Conservation (phyloP, 2,888 invertebrate genomes). For the Dorcus parallelipipedus region DNA sequence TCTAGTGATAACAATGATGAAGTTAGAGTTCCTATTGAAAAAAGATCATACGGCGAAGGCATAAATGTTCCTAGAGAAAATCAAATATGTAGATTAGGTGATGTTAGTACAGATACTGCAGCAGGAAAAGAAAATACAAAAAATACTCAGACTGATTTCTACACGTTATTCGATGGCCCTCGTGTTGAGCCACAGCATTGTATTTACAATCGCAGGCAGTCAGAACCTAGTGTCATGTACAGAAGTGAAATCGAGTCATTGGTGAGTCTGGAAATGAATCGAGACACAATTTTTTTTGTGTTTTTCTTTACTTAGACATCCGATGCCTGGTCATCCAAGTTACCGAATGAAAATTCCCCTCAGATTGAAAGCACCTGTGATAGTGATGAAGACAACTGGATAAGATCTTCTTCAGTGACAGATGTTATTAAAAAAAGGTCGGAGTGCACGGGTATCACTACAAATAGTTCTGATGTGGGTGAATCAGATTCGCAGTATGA, state of each 20-base stretch:
- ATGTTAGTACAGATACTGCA: too few relatives aligned
- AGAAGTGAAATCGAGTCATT: constrained; percentile 9
- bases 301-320: too few relatives aligned
- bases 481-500: constrained; percentile 18
- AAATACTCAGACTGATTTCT: neutral
- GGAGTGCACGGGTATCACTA: constrained; percentile 13
- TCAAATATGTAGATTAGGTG: too few relatives aligned
- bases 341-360: neutral
- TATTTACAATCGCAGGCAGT: constrained; percentile 6
- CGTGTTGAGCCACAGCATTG: neutral
- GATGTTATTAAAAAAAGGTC: constrained; percentile 12
- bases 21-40: constrained; percentile 4
- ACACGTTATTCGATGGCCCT: neutral
- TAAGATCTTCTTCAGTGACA: constrained; percentile 3
- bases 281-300: neutral
- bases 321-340: too few relatives aligned
- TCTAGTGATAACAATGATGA: constrained; percentile 38
- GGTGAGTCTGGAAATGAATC: constrained; percentile 1
- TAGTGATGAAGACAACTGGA: constrained; percentile 10
- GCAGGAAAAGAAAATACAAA: neutral
- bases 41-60: neutral
- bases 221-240: constrained; percentile 12
- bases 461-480: constrained; percentile 14
- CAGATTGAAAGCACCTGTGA: constrained; percentile 3
- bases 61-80: neutral